Evolutionary conservation across 92 coral and sea anemone genomes (phyloP).

Genomic region (Pocillopora meandrina): DNA sequence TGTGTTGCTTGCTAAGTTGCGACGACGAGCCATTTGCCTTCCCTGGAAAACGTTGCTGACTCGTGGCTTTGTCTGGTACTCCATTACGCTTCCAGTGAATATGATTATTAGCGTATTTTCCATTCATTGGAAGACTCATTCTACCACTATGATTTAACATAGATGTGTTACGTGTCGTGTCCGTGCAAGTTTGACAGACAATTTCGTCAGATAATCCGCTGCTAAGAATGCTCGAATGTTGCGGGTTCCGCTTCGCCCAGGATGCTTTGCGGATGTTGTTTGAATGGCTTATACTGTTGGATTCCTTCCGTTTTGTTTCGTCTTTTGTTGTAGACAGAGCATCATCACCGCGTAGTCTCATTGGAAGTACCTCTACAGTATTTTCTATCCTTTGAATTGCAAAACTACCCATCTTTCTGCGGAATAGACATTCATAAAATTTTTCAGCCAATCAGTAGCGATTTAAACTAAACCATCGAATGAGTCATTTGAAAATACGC

Average conservation of each 20-base stretch:
- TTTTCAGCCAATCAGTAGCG: neutral
- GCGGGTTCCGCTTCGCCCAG: conserved; percentile 2
- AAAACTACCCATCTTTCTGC: conserved; percentile 8
- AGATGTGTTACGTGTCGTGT: neutral
- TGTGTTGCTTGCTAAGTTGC: neutral
- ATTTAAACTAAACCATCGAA: too few relatives aligned
- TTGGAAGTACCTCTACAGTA: conserved; percentile 6
- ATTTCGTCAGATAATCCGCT: neutral
- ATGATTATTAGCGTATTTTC: conserved; percentile 33
- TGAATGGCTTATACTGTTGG: neutral
- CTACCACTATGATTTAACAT: conserved; percentile 7
- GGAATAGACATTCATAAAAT: neutral
- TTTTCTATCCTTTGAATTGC: neutral
- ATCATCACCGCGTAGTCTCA: neutral
- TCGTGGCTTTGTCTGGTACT: neutral
- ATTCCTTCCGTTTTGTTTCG: neutral
- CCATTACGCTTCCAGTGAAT: conserved; percentile 6
- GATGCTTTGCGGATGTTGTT: conserved; percentile 5
- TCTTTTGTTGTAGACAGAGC: too few relatives aligned
- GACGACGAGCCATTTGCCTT: conserved; percentile 14
- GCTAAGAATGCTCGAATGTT: neutral
- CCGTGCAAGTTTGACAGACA: conserved; percentile 11
- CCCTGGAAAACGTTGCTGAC: neutral
- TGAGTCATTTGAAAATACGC: too few relatives aligned
- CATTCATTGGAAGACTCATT: conserved; percentile 34